Conservation (phyloP, 2,797 vertebrate genomes). For the Diplodus puntazzo region DNA sequence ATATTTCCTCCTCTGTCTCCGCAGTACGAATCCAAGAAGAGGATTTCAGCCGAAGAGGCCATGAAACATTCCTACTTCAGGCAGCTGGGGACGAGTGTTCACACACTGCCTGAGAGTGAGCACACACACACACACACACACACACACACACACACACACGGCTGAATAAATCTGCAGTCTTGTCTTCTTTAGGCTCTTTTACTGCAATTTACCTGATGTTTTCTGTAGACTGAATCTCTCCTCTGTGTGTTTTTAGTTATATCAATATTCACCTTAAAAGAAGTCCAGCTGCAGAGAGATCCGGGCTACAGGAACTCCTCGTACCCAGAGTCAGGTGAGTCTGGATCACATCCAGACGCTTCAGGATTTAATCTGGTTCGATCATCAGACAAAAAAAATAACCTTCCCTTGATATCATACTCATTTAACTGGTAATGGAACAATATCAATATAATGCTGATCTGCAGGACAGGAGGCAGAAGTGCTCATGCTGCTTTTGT, state of each 20-base stretch:
- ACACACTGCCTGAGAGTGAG: slow-evolving; percentile 95
- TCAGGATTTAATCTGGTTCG: accelerated
- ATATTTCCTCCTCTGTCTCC: slow-evolving; percentile 38
- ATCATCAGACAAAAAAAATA: not conserved
- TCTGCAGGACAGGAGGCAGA: too few relatives aligned
- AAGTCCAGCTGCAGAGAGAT: slow-evolving; percentile 98
- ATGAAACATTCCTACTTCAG: slow-evolving; percentile 98
- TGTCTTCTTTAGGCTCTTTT: not conserved
- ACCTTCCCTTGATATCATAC: not conserved
- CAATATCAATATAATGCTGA: too few relatives aligned
- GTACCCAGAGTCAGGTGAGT: slow-evolving; percentile 94
- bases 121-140: not conserved
- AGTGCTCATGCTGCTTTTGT: too few relatives aligned
- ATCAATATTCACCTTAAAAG: slow-evolving; percentile 98
- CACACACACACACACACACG: not conserved
- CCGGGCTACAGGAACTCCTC: slow-evolving; percentile 98
- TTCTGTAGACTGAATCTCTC: not conserved
- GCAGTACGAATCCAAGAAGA: slow-evolving; percentile 98
- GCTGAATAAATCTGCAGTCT: not conserved
- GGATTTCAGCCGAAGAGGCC: slow-evolving; percentile 96
- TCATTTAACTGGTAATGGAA: too few relatives aligned
- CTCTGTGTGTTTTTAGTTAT: slow-evolving; percentile 82
- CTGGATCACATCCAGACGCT: slow-evolving; percentile 7
- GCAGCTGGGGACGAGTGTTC: slow-evolving; percentile 93
- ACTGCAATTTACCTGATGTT: not conserved